phyloP scores from a whole-genome alignment of 2,797 vertebrate genomes.

The Masticophis lateralis region DNA sequence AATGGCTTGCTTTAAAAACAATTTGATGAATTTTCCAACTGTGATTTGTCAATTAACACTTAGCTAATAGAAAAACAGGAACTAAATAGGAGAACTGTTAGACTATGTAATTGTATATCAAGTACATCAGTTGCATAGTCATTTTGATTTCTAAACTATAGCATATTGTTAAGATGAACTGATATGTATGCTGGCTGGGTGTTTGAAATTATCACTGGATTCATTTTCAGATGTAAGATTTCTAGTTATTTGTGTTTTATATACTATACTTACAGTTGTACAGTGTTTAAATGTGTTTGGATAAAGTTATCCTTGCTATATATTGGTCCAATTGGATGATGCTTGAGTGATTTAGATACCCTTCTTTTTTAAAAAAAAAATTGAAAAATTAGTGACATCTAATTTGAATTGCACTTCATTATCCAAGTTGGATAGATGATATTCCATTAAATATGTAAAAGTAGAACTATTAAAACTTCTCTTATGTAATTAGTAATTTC shows the following conservation, averaged over 20 bases:
- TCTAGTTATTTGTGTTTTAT: background rate
- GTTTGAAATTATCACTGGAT: background rate
- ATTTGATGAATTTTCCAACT: background rate
- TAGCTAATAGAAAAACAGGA: background rate
- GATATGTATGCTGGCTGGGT: background rate
- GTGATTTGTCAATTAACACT: background rate
- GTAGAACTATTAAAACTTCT: background rate
- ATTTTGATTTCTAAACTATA: background rate
- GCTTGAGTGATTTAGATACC: background rate
- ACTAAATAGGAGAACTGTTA: background rate
- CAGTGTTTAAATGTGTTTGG: background rate
- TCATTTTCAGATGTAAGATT: background rate
- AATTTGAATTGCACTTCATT: background rate
- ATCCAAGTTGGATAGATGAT: background rate
- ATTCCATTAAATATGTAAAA: background rate
- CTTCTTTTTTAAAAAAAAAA: background rate
- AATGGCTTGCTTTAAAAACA: background rate
- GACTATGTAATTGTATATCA: background rate
- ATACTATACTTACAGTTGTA: background rate
- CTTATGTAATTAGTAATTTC: background rate
- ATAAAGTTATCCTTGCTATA: background rate
- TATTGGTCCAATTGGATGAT: background rate
- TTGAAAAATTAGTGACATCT: background rate
- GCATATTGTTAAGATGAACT: background rate
- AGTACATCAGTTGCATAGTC: background rate